Percentiles rank a stretch among this genome's conserved stretches.
Conservation (phyloP, 2,888 invertebrate genomes). For the Lumbricus terrestris region DNA sequence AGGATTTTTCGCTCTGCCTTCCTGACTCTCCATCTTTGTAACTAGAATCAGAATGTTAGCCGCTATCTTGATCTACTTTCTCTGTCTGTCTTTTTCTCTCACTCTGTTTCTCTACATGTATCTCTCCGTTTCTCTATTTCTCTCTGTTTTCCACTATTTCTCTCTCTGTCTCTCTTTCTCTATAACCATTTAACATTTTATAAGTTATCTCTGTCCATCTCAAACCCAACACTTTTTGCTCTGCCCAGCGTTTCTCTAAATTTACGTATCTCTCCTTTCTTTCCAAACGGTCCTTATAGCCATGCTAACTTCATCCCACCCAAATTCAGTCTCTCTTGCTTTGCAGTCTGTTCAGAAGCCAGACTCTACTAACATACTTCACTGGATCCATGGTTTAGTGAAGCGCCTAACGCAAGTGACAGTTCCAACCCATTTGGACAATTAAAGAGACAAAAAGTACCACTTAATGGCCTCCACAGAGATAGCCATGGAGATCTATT, state of each 20-base stretch:
- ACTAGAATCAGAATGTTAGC: not conserved
- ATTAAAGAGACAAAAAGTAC: not conserved
- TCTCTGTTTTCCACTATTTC: not conserved
- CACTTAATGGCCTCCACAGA: not conserved
- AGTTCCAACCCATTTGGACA: conserved; percentile 3
- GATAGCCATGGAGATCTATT: not conserved
- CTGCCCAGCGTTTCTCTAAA: too few species aligned
- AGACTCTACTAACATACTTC: not conserved
- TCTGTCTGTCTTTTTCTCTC: not conserved
- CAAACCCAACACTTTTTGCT: too few species aligned
- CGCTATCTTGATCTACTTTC: too few species aligned
- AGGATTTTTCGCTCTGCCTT: not conserved
- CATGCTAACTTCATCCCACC: not conserved
- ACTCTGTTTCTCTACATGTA: not conserved
- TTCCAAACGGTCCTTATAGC: not conserved
- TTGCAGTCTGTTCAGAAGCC: not conserved
- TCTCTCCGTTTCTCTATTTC: not conserved
- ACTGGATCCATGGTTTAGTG: not conserved
- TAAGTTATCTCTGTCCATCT: too few species aligned
- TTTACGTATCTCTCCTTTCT: not conserved
- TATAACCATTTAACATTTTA: not conserved
- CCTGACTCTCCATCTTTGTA: not conserved
- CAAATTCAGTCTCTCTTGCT: not conserved
- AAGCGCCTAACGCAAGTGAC: not conserved
- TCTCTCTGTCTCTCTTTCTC: not conserved